phyloP scores from a whole-genome alignment of 2,888 invertebrate genomes.

The Erynnis tages region DNA sequence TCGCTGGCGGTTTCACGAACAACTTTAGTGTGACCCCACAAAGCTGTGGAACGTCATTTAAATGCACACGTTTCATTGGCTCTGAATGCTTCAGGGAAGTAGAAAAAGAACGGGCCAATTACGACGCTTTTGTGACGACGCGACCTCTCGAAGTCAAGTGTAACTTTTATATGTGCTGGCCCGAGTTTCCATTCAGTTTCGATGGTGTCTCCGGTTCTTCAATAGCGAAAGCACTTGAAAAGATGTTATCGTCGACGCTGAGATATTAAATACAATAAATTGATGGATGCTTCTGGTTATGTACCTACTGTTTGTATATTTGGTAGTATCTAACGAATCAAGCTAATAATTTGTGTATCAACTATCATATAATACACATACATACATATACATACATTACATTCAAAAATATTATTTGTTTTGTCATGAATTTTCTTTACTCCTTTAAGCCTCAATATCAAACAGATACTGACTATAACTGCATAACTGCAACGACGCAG shows the following conservation, averaged over 20 bases:
- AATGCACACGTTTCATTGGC: slow-evolving; percentile 82
- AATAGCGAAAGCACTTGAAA: background rate
- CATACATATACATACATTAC: too few relatives aligned
- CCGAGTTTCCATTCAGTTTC: slow-evolving; percentile 58
- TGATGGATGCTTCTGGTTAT: too few relatives aligned
- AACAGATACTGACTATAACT: too few relatives aligned
- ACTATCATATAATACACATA: too few relatives aligned
- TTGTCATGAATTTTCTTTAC: too few relatives aligned
- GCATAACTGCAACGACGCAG: too few relatives aligned
- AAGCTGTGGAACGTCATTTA: slow-evolving; percentile 79
- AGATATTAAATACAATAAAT: too few relatives aligned
- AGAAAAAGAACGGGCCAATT: slow-evolving; percentile 81
- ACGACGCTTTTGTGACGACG: slow-evolving; percentile 75
- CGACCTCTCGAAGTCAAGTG: slow-evolving; percentile 76
- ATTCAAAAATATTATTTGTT: too few relatives aligned
- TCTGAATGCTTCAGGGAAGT: slow-evolving; percentile 80
- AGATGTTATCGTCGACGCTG: background rate
- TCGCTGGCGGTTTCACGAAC: slow-evolving; percentile 70
- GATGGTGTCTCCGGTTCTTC: slow-evolving; percentile 16
- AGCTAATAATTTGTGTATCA: too few relatives aligned
- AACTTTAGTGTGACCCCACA: slow-evolving; percentile 79
- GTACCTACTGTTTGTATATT: too few relatives aligned
- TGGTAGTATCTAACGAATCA: too few relatives aligned
- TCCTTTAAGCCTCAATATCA: too few relatives aligned
- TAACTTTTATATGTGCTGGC: slow-evolving; percentile 72